These are phyloP conservation scores for Synanthedon myopaeformis DNA, from an alignment of 2,888 invertebrate species.

Conservation along the genomic window DNA sequence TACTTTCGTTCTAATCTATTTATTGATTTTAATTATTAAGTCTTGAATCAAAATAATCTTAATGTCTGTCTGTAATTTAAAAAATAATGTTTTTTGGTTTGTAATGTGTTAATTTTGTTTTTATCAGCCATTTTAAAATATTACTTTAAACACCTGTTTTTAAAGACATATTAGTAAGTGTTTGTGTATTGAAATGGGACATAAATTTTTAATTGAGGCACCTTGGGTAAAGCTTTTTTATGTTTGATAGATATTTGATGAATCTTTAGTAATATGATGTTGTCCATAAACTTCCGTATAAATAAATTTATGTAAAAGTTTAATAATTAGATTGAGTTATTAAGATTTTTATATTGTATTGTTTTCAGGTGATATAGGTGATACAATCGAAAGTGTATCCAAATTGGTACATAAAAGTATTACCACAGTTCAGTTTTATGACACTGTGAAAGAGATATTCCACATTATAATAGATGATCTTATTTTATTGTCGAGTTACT, in stretches of 20 bases:
- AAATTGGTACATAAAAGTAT: not conserved
- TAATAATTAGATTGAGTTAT: not conserved
- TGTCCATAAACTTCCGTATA: slow-evolving; percentile 11
- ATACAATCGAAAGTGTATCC: not conserved
- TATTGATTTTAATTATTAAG: too few species aligned
- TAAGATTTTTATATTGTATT: too few species aligned
- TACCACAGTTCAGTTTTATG: slow-evolving; percentile 15
- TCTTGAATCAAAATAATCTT: too few species aligned
- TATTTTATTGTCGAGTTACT: slow-evolving; percentile 16
- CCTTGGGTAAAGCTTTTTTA: slow-evolving; percentile 45
- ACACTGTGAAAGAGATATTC: slow-evolving; percentile 16
- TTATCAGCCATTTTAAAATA: slow-evolving; percentile 13
- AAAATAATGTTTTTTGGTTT: not conserved
- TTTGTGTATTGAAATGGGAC: slow-evolving; percentile 7
- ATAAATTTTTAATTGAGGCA: slow-evolving; percentile 33
- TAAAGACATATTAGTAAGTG: slow-evolving; percentile 18
- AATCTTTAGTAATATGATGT: slow-evolving; percentile 61
- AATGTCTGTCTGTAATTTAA: too few species aligned
- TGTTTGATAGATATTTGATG: slow-evolving; percentile 27
- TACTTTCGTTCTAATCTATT: too few species aligned
- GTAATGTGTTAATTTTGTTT: slow-evolving; percentile 31
- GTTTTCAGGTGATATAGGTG: too few species aligned
- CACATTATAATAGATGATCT: slow-evolving; percentile 24
- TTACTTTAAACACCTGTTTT: slow-evolving; percentile 10
- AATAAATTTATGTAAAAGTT: not conserved